Evolutionary conservation across 1,140 invertebrate genomes (phyloP), one percentile per base, ranked within the genome.

Genomic region (Megalonaias nervosa): DNA sequence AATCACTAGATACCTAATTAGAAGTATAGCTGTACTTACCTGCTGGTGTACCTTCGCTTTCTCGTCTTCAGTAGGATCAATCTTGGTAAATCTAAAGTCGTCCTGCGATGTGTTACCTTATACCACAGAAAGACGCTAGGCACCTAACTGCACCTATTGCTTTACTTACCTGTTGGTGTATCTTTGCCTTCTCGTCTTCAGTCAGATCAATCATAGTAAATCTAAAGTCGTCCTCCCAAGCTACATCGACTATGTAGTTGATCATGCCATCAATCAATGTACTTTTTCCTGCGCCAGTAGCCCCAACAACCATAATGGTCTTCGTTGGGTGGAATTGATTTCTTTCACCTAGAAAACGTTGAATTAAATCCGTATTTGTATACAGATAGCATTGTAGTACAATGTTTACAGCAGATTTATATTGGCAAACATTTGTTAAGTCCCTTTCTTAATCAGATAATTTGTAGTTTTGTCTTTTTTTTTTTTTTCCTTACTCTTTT

Each of bases 161-260:
- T 17, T n/a, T 67, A 61, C 26, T 6, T 58, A 74, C 71, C 64
- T 74, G 71, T 16, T 74, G 57, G 14, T 21, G 26, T 38, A 23
- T 21, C 57, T 38, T 56, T 6, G 19, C 31, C 38, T 56, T 65
- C 67, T 74, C 71, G 14, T 67, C 71, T 3, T 59, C 38, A 16
- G 74, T 62, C 66, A 67, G 11, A 17, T 77, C 71, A 19, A 81
- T 56, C 17, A 77, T 17, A 2, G 69, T 73, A 64, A 81, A 71
- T 67, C 79, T 68, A 55, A 66, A 73, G 11, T 60, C 61, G 23
- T 81, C 79, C 23, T 66, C 69, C 75, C 77, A 81, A 4, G 57
- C 65, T 6, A 81, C 79, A 26, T 75, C 78, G 58, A 80, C 21
- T 12, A 75, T 26, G 64, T 72, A 71, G 59, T 80, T 80, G 11